phyloP scores from a whole-genome alignment of 2,797 vertebrate genomes.

The Anguilla obscura region DNA sequence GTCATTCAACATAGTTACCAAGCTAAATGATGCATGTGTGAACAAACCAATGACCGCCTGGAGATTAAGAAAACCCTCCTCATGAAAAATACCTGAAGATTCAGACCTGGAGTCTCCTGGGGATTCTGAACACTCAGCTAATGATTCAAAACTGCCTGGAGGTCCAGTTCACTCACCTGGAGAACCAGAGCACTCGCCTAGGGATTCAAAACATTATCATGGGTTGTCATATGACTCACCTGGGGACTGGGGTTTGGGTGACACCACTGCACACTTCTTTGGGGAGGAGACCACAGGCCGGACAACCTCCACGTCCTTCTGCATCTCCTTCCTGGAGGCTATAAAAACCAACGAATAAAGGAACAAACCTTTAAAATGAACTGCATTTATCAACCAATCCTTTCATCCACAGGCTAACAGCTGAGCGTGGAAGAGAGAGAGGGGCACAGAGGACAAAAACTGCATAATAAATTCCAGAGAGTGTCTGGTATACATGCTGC shows the following conservation, averaged over 20 bases:
- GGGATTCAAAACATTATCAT: background rate
- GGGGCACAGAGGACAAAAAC: background rate
- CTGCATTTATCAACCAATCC: too few species aligned
- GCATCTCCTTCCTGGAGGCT: constrained; percentile 89
- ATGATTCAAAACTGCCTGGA: background rate
- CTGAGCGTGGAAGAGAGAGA: background rate
- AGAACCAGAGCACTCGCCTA: constrained; percentile 53
- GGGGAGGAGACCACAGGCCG: constrained; percentile 85
- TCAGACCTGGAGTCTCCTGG: background rate
- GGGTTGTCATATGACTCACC: constrained; percentile 69
- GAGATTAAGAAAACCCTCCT: background rate
- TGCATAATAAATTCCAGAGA: too few species aligned
- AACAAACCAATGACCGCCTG: background rate
- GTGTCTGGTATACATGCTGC: background rate
- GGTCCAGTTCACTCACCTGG: constrained; percentile 71
- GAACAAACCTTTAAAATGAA: background rate
- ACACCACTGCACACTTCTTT: constrained; percentile 81
- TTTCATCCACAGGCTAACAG: background rate
- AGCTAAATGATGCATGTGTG: background rate
- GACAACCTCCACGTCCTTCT: constrained; percentile 81
- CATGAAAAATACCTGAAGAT: background rate
- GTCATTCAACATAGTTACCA: background rate
- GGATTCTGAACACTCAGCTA: background rate
- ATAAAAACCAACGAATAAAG: constrained; percentile 45
- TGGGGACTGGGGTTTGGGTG: constrained; percentile 89